These are phyloP conservation scores for Zophobas morio DNA, from an alignment of 1,140 invertebrate genomes.

Conservation along the genomic window DNA sequence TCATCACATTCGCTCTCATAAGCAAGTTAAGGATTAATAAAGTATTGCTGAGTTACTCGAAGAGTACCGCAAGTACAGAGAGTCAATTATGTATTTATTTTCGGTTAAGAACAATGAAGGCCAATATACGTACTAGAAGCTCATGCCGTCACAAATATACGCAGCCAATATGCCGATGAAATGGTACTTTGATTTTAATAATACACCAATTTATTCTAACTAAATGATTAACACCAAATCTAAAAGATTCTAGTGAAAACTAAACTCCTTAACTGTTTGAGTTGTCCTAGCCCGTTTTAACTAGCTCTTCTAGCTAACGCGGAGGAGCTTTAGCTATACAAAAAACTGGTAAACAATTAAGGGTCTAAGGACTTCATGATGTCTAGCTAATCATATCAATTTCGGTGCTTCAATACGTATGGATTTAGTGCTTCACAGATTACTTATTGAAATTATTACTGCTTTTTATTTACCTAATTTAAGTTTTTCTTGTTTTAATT, in stretches of 20 bases:
- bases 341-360: neutral
- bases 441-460: conserved; percentile 51
- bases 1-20: conserved; percentile 3
- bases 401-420: conserved; percentile 44
- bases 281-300: neutral
- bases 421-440: conserved; percentile 41
- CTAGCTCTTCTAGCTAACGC: neutral
- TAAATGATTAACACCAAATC: conserved; percentile 39
- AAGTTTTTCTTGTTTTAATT: conserved; percentile 57
- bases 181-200: conserved; percentile 21
- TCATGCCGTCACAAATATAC: conserved; percentile 25
- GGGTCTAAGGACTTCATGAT: conserved; percentile 26
- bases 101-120: conserved; percentile 57
- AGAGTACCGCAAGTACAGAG: conserved; percentile 12
- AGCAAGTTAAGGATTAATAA: conserved; percentile 1
- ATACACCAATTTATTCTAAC: conserved; percentile 33
- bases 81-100: conserved; percentile 22
- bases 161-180: conserved; percentile 15
- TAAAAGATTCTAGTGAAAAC: conserved; percentile 9
- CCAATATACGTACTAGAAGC: conserved; percentile 41
- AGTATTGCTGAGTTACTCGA: neutral
- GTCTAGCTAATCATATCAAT: conserved; percentile 33
- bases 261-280: conserved; percentile 28
- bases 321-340: no score
- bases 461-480: conserved; percentile 61